Evolutionary conservation across 2,797 vertebrate species (phyloP), one percentile per base, ranked within the genome.

Genomic region (Syngnathus acus): DNA sequence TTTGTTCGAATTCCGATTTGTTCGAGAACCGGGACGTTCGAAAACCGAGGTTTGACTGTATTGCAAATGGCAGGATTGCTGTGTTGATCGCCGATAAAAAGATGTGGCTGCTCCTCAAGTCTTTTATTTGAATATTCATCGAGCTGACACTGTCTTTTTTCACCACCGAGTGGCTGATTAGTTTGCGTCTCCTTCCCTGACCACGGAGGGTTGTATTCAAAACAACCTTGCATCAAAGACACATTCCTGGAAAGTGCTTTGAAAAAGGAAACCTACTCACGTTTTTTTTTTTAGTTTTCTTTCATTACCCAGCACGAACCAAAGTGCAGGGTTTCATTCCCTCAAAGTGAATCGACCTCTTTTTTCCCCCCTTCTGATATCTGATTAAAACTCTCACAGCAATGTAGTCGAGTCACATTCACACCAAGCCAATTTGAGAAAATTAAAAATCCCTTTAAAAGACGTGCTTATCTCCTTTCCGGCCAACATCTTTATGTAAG

Each of bases 101-200:
- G 83, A 78, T 66, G 78, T 69, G 79, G 69, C 79, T 79, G 79
- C 78, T 83, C 86, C 86, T 23, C 47, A 71, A 85, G 84, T 85
- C 85, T 73, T 77, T 74, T 53, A 75, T 88, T 73, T 85, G 80
- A 88, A 89, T 89, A 89, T 91, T 85, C 84, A 88, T 85, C 69
- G 67, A 79, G 79, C 84, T 80, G 84, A 89, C 78, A 79, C 71
- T 65, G 69, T 67, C 70, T 81, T 84, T 88, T 76, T 78, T 79
- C 58, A 13, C 80, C 78, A 81, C 65, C 81, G 85, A 79, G 74
- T 85, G 82, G 80, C 80, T 88, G 86, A 40, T 82, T 82, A 88
- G 79, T 80, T 81, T 64, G 74, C 82, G 82, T 76, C 77, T 72
- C 72, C 76, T 64, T 74, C 47, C 65, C 58, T 60, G 58, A 39